Conservation (phyloP, 2,113 vertebrate genomes). For the Terrapene triunguis region DNA sequence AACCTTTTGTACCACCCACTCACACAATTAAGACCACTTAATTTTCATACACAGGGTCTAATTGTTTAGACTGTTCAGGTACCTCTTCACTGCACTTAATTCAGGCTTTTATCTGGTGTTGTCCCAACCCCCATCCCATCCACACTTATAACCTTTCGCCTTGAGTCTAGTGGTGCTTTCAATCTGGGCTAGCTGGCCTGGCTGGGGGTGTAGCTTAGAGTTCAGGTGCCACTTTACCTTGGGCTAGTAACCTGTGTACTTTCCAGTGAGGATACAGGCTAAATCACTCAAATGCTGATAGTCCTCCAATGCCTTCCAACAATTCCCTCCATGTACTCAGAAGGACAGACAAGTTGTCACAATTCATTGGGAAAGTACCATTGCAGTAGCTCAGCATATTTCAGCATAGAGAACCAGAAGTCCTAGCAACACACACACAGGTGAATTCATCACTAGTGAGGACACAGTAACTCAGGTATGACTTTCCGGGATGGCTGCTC, state of each 20-base stretch:
- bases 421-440: fast-evolving
- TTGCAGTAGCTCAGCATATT: background rate
- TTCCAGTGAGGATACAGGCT: background rate
- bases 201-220: background rate
- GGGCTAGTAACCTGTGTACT: too few species aligned
- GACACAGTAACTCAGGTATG: too few species aligned
- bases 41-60: background rate
- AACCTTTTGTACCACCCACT: background rate
- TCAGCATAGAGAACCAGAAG: background rate
- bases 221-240: background rate
- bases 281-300: background rate
- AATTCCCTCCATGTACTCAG: background rate
- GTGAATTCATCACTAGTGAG: too few species aligned
- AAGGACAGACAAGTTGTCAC: background rate
- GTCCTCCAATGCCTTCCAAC: background rate
- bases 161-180: background rate
- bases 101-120: background rate
- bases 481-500: too few species aligned
- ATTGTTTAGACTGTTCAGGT: background rate
- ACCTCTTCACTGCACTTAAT: background rate
- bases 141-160: background rate
- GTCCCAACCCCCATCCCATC: background rate
- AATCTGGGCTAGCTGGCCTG: conserved; percentile 10
- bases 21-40: background rate
- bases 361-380: background rate